Conservation (phyloP, 2,888 invertebrate species). For the Amblyjoppa proteus region DNA sequence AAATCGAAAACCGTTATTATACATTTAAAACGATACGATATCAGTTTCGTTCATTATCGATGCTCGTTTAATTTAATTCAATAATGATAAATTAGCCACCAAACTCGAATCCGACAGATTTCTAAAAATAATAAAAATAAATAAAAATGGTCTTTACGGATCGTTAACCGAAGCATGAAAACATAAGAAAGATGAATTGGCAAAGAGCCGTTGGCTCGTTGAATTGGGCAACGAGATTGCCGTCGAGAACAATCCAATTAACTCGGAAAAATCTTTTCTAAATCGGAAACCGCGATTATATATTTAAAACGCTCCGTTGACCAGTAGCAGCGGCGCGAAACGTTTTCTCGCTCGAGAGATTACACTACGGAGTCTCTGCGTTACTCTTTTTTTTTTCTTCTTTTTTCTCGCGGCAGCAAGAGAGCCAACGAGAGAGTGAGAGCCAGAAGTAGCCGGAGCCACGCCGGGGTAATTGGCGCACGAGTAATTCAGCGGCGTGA, state of each 20-base stretch:
- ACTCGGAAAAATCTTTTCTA: constrained; percentile 33
- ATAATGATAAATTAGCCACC: background rate
- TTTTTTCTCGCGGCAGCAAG: constrained; percentile 60
- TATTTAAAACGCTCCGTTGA: constrained; percentile 59
- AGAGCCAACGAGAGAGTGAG: constrained; percentile 42
- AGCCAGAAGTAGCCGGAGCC: constrained; percentile 48
- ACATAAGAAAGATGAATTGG: constrained; percentile 8
- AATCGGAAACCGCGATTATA: constrained; percentile 51
- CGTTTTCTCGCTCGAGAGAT: constrained; percentile 64
- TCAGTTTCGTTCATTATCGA: no score
- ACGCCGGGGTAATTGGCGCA: constrained; percentile 61
- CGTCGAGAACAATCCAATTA: constrained; percentile 22
- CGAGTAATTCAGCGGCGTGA: constrained; percentile 65
- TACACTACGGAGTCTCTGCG: constrained; percentile 25
- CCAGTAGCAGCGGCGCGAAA: constrained; percentile 55
- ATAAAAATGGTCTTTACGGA: background rate
- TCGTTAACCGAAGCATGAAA: background rate
- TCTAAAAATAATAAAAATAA: background rate
- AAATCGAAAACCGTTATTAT: no score
- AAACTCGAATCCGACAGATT: background rate
- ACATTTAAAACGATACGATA: no score
- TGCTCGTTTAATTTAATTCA: background rate
- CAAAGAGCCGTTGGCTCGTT: background rate
- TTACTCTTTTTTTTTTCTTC: constrained; percentile 12
- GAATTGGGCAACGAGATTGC: constrained; percentile 17